Percentiles rank a stretch among this genome's conserved stretches.
phyloP scores from a whole-genome alignment of 2,888 invertebrate genomes.

The Bombylius major region DNA sequence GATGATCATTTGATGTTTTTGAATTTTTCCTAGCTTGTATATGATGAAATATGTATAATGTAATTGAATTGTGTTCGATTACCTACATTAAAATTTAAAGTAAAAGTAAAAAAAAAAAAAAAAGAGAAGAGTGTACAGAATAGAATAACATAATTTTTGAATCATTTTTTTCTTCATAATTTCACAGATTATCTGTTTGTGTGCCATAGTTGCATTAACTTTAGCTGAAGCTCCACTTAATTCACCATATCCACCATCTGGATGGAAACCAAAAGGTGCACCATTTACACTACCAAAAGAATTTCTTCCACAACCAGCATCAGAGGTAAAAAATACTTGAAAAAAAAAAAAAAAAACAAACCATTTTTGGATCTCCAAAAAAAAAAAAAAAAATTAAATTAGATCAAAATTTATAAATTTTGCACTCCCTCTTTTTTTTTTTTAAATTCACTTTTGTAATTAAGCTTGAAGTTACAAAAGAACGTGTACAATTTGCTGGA shows the following conservation, averaged over 20 bases:
- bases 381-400: neutral
- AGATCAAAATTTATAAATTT: neutral
- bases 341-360: too few relatives aligned
- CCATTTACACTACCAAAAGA: conserved; percentile 31
- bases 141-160: too few relatives aligned
- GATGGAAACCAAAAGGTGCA: conserved; percentile 33
- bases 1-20: too few relatives aligned
- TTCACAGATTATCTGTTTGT: conserved; percentile 17
- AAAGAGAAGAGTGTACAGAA: too few relatives aligned
- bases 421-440: neutral
- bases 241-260: conserved; percentile 31
- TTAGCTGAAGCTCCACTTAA: conserved; percentile 20
- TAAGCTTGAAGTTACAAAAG: conserved; percentile 22
- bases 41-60: too few relatives aligned
- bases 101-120: too few relatives aligned
- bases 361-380: too few relatives aligned
- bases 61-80: too few relatives aligned
- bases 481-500: conserved; percentile 26
- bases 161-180: neutral
- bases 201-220: conserved; percentile 12
- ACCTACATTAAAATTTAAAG: too few relatives aligned
- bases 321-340: conserved; percentile 12
- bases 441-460: neutral
- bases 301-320: conserved; percentile 17
- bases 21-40: too few relatives aligned